Evolutionary conservation across 2,888 invertebrate species (phyloP).

Genomic region (Belgica antarctica): DNA sequence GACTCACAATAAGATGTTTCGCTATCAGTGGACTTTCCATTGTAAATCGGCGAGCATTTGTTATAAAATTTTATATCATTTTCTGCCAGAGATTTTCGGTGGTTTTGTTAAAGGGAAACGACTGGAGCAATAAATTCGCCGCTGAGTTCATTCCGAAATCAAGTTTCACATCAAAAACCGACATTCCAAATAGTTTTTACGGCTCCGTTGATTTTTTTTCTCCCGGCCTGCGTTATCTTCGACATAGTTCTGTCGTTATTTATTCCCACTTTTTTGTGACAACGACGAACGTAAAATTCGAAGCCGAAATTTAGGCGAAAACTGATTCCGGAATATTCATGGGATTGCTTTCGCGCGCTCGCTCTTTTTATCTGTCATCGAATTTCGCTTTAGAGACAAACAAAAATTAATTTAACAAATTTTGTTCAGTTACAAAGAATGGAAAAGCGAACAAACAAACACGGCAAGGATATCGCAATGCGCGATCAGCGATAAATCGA

Average conservation of each 20-base stretch:
- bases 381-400: neutral
- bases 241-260: conserved; percentile 14
- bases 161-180: conserved; percentile 10
- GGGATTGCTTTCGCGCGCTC: conserved; percentile 8
- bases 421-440: neutral
- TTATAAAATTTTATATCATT: conserved; percentile 31
- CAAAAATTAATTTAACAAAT: conserved; percentile 4
- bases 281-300: neutral
- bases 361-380: conserved; percentile 25
- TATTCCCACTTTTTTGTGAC: no score
- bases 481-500: conserved; percentile 22
- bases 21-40: conserved; percentile 21
- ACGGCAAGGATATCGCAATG: neutral
- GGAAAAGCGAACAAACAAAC: neutral
- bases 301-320: neutral
- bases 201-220: conserved; percentile 1
- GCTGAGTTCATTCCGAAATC: conserved; percentile 23
- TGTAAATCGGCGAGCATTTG: conserved; percentile 25
- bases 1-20: neutral
- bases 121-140: neutral
- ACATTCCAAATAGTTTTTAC: conserved; percentile 25
- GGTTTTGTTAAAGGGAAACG: neutral
- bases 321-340: conserved; percentile 12
- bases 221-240: conserved; percentile 13
- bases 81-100: neutral